Conservation (phyloP, 2,797 vertebrate genomes). For the Molothrus aeneus region DNA sequence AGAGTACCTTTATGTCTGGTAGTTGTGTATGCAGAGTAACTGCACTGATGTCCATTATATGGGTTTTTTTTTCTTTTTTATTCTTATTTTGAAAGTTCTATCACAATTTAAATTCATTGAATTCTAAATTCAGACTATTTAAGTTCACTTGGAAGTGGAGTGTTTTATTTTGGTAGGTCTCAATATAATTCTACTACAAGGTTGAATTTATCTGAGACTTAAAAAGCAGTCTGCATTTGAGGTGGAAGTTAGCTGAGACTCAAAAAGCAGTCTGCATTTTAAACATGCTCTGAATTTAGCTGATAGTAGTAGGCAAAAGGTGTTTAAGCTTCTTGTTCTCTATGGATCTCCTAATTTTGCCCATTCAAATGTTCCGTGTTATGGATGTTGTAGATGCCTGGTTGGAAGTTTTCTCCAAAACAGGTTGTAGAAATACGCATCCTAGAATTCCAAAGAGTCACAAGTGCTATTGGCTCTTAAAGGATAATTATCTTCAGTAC, state of each 20-base stretch:
- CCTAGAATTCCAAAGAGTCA: background rate
- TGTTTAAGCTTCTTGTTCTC: background rate
- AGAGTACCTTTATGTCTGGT: background rate
- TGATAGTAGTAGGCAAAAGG: background rate
- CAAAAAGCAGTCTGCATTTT: background rate
- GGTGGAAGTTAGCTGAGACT: background rate
- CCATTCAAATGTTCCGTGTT: background rate
- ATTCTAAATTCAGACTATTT: background rate
- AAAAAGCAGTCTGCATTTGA: background rate
- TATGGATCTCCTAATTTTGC: background rate
- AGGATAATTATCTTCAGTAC: background rate
- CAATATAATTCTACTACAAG: background rate
- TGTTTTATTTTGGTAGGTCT: background rate
- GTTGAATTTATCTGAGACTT: background rate
- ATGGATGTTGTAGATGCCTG: background rate
- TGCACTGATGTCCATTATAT: background rate
- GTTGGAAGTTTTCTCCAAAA: background rate
- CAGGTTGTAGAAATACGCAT: background rate
- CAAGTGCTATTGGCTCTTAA: background rate
- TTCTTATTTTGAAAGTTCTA: background rate
- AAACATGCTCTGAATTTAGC: background rate
- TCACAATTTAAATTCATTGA: background rate
- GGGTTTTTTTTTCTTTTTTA: background rate
- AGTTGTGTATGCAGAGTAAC: background rate
- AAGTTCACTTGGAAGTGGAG: background rate